Evolutionary conservation across 2,888 invertebrate genomes (phyloP).

Genomic region (Folsomia manolachei): DNA sequence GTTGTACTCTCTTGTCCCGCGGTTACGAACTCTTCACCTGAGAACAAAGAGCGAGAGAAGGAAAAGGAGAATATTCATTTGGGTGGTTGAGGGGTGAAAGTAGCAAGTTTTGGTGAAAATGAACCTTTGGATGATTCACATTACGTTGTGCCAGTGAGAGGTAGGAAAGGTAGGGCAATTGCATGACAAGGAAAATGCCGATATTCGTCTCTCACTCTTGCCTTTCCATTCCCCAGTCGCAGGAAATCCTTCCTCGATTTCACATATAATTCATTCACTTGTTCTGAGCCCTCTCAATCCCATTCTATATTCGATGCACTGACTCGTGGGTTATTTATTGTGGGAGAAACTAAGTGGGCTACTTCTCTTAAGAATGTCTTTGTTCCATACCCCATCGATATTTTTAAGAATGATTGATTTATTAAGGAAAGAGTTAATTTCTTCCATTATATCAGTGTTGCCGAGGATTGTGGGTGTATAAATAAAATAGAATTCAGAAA

Average conservation of each 20-base stretch:
- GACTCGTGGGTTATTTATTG: neutral
- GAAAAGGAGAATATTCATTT: slow-evolving; percentile 1
- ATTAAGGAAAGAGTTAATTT: too few species aligned
- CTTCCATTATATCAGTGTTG: too few species aligned
- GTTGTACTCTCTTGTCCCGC: neutral
- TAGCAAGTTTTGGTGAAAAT: slow-evolving; percentile 9
- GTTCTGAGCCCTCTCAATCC: neutral
- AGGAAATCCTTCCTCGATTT: neutral
- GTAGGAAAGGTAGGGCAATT: neutral
- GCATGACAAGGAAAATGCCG: neutral
- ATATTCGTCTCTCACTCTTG: neutral
- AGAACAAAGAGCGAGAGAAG: slow-evolving; percentile 5
- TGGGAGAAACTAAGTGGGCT: neutral
- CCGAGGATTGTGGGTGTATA: too few species aligned
- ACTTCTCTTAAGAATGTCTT: too few species aligned
- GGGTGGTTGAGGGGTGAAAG: slow-evolving; percentile 5
- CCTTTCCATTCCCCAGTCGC: neutral
- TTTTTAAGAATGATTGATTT: too few species aligned
- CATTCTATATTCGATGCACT: neutral
- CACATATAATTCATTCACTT: slow-evolving; percentile 11
- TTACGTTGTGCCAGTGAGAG: too few species aligned
- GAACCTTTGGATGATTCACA: slow-evolving; percentile 2
- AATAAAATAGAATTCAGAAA: too few species aligned
- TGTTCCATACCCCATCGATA: too few species aligned
- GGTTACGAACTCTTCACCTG: neutral